These are phyloP conservation scores for Priocnemis perturbator DNA, from an alignment of 2,888 invertebrate species.

Conservation along the genomic window DNA sequence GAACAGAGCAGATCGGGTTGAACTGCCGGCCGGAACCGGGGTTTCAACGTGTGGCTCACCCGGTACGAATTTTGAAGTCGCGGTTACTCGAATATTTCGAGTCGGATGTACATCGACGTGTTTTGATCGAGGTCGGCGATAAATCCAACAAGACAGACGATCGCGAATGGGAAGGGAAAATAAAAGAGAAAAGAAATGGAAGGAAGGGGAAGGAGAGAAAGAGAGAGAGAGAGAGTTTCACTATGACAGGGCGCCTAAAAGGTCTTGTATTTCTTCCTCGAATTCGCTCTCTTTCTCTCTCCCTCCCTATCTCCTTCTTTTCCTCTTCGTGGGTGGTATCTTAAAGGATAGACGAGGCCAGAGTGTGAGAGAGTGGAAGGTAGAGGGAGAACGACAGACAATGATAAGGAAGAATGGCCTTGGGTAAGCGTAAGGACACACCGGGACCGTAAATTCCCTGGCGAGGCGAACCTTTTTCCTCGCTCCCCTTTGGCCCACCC, in stretches of 20 bases:
- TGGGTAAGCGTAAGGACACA: constrained; percentile 52
- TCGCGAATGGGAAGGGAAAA: no score
- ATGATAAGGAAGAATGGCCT: constrained; percentile 57
- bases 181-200: background rate
- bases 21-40: no score
- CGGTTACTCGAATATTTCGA: constrained; percentile 1
- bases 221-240: background rate
- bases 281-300: background rate
- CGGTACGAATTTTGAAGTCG: background rate
- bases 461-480: constrained; percentile 16
- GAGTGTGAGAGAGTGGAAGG: background rate
- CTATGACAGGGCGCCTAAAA: background rate
- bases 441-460: constrained; percentile 47
- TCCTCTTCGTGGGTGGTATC: no score
- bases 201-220: background rate
- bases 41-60: background rate
- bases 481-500: background rate
- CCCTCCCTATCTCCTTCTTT: no score
- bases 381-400: background rate
- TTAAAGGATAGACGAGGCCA: no score
- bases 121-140: background rate
- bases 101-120: background rate
- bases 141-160: background rate
- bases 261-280: constrained; percentile 1
- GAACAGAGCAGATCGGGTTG: no score